Percentiles rank a stretch among this genome's conserved stretches.
Conservation (phyloP, 2,888 invertebrate genomes). For the Pyralis farinalis region DNA sequence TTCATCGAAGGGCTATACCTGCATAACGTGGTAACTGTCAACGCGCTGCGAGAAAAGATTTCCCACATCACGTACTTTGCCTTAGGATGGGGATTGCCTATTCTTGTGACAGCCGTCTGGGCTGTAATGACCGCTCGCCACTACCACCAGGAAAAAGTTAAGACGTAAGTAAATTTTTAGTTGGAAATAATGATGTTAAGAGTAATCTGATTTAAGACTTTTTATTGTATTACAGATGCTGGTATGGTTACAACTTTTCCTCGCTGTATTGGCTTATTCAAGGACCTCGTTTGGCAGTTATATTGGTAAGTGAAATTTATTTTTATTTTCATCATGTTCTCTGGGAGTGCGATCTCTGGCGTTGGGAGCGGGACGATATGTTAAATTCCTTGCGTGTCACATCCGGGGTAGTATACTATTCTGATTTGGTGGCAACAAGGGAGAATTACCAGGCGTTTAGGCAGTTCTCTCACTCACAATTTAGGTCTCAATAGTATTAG, state of each 20-base stretch:
- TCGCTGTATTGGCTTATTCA: slow-evolving; percentile 94
- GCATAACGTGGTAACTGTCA: slow-evolving; percentile 90
- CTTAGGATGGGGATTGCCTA: slow-evolving; percentile 88
- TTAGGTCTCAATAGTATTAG: no score
- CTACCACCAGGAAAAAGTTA: slow-evolving; percentile 44
- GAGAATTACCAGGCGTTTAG: no score
- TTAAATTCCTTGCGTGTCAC: no score
- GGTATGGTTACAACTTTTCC: slow-evolving; percentile 92
- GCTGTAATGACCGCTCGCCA: slow-evolving; percentile 78
- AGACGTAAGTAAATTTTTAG: slow-evolving; percentile 29
- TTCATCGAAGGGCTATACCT: slow-evolving; percentile 96
- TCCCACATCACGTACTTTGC: slow-evolving; percentile 81
- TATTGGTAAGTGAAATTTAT: slow-evolving; percentile 82
- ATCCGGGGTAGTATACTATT: no score
- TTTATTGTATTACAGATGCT: slow-evolving; percentile 79
- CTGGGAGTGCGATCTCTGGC: no score
- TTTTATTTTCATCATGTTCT: no score
- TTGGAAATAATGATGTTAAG: background rate
- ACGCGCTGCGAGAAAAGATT: slow-evolving; percentile 83
- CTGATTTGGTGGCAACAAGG: no score
- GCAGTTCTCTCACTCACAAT: no score
- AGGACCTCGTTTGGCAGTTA: slow-evolving; percentile 90
- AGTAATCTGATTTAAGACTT: no score
- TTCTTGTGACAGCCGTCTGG: slow-evolving; percentile 86
- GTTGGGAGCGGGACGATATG: no score